Evolutionary conservation across 2,888 invertebrate species (phyloP).

Genomic region (Chesias legatella): DNA sequence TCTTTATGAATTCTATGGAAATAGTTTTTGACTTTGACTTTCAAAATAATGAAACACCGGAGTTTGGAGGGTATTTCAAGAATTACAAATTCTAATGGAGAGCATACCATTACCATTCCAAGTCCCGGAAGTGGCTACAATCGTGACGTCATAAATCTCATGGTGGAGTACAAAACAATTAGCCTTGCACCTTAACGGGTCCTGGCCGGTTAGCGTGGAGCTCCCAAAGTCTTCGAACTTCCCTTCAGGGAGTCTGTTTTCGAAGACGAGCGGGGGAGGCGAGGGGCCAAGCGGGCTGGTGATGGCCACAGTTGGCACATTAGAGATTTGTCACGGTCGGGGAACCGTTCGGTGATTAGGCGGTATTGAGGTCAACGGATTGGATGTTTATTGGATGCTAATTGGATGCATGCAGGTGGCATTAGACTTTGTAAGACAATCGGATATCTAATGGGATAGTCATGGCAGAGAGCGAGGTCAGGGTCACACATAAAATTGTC

Average conservation of each 20-base stretch:
- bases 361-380: constrained; percentile 30
- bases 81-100: constrained; percentile 16
- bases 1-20: too few relatives aligned
- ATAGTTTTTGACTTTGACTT: too few relatives aligned
- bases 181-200: constrained; percentile 56
- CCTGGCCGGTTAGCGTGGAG: constrained; percentile 34
- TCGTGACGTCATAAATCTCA: constrained; percentile 63
- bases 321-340: constrained; percentile 60
- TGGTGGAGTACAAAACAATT: constrained; percentile 56
- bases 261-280: constrained; percentile 18
- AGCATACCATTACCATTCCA: constrained; percentile 16
- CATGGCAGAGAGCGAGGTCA: too few relatives aligned
- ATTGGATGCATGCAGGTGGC: constrained; percentile 21
- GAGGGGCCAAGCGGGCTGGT: constrained; percentile 37
- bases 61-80: not conserved
- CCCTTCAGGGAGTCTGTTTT: constrained; percentile 16
- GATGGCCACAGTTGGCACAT: constrained; percentile 44
- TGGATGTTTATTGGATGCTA: constrained; percentile 27
- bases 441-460: constrained; percentile 2
- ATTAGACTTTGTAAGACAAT: constrained; percentile 17
- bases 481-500: too few relatives aligned
- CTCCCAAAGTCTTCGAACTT: constrained; percentile 19
- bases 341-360: constrained; percentile 45
- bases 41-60: too few relatives aligned
- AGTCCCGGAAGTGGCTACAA: constrained; percentile 39